These are phyloP conservation scores for Bambusicola thoracicus DNA, from an alignment of 2,113 vertebrate genomes.

Conservation along the genomic window DNA sequence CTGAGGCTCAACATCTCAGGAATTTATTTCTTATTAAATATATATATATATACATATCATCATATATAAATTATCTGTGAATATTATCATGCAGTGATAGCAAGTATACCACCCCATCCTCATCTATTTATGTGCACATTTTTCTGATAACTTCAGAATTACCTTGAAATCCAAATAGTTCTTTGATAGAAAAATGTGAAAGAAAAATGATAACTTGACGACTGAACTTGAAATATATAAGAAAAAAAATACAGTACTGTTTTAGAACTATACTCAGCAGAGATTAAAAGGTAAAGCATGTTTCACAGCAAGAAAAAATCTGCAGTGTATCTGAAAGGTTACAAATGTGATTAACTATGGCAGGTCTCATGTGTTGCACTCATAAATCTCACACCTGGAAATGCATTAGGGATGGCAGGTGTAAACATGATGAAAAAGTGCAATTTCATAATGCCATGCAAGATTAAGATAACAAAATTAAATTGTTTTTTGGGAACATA, in stretches of 20 bases:
- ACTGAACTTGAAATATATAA: background rate
- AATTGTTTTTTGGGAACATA: background rate
- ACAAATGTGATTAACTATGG: slow-evolving; percentile 76
- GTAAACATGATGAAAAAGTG: slow-evolving; percentile 63
- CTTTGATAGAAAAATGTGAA: slow-evolving; percentile 8
- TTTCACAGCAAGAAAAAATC: slow-evolving; percentile 61
- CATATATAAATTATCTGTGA: background rate
- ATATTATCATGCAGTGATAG: background rate
- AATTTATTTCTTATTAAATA: background rate
- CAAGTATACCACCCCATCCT: background rate
- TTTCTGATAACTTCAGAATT: background rate
- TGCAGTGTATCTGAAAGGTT: slow-evolving; percentile 69
- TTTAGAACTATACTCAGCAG: slow-evolving; percentile 46
- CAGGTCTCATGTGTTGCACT: slow-evolving; percentile 69
- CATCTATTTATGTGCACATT: background rate
- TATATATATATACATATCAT: no score
- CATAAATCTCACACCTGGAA: slow-evolving; percentile 72
- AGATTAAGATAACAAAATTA: slow-evolving; percentile 44
- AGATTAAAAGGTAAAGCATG: slow-evolving; percentile 51
- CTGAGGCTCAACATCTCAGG: background rate
- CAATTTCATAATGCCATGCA: slow-evolving; percentile 47
- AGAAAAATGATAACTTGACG: background rate
- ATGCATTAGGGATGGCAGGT: slow-evolving; percentile 65
- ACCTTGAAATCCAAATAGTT: background rate
- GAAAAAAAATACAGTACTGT: background rate